Conservation (phyloP, 2,888 invertebrate genomes). For the Rhimphoctona megacephalus region DNA sequence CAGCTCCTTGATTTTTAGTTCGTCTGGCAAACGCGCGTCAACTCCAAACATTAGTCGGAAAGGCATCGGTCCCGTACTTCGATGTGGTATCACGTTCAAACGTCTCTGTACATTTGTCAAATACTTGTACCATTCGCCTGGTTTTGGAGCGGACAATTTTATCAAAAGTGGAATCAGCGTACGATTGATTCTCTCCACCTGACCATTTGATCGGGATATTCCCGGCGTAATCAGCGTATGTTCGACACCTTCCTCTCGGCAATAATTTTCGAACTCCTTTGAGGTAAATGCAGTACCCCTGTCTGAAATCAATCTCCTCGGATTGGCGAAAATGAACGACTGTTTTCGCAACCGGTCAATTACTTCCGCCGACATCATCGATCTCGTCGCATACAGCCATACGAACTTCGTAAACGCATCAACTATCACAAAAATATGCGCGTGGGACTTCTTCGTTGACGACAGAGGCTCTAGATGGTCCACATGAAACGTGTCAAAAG, state of each 20-base stretch:
- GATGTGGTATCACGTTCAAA: too few relatives aligned
- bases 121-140: slow-evolving; percentile 32
- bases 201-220: slow-evolving; percentile 29
- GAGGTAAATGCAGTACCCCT: slow-evolving; percentile 80
- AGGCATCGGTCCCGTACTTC: slow-evolving; percentile 19
- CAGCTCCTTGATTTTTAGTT: slow-evolving; percentile 14
- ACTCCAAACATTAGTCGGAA: slow-evolving; percentile 24
- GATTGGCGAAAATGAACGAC: slow-evolving; percentile 80
- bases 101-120: too few relatives aligned
- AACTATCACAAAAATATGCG: slow-evolving; percentile 55
- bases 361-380: slow-evolving; percentile 75
- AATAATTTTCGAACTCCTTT: slow-evolving; percentile 46
- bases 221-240: slow-evolving; percentile 20
- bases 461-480: slow-evolving; percentile 80
- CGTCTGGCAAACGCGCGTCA: slow-evolving; percentile 14
- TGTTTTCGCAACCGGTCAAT: slow-evolving; percentile 76
- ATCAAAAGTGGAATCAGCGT: slow-evolving; percentile 39
- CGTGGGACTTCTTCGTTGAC: slow-evolving; percentile 71
- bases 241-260: slow-evolving; percentile 23
- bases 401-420: slow-evolving; percentile 69
- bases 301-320: slow-evolving; percentile 79
- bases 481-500: slow-evolving; percentile 77
- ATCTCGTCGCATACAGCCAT: slow-evolving; percentile 75
- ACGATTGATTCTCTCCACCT: slow-evolving; percentile 32
- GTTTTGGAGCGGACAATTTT: slow-evolving; percentile 39